Conservation (phyloP, 2,888 invertebrate species). For the Dicyrtomina minuta region DNA sequence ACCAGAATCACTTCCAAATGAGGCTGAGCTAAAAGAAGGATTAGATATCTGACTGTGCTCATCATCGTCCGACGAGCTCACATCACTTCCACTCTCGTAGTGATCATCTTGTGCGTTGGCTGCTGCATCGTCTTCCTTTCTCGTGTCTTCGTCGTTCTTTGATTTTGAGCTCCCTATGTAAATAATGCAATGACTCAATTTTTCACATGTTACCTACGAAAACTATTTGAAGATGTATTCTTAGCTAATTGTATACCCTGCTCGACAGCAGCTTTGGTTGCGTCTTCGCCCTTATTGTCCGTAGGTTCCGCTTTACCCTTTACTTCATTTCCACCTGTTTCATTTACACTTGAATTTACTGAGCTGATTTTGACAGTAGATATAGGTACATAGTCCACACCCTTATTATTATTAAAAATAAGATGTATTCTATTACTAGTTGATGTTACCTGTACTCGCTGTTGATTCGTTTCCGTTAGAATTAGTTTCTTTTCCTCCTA, state of each 20-base stretch:
- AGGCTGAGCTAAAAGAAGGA: slow-evolving; percentile 49
- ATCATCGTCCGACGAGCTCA: slow-evolving; percentile 76
- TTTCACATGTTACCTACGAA: no score
- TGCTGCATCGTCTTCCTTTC: slow-evolving; percentile 17
- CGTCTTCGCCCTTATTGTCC: not conserved
- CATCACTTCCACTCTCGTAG: slow-evolving; percentile 85
- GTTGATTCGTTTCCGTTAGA: not conserved
- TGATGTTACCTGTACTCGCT: not conserved
- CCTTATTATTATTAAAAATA: not conserved
- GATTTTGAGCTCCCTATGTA: no score
- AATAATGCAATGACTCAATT: no score
- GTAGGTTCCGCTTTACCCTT: not conserved
- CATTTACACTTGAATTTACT: no score
- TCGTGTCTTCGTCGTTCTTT: slow-evolving; percentile 32
- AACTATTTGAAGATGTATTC: not conserved
- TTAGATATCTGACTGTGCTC: slow-evolving; percentile 57
- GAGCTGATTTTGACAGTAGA: not conserved
- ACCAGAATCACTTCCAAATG: slow-evolving; percentile 51
- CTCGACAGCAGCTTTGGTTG: not conserved
- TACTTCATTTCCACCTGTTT: no score
- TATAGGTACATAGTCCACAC: not conserved
- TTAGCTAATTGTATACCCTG: not conserved
- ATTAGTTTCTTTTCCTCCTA: not conserved
- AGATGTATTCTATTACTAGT: not conserved
- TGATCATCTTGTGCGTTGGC: slow-evolving; percentile 39